phyloP scores from a whole-genome alignment of 2,113 vertebrate genomes.

The Euleptes europaea region DNA sequence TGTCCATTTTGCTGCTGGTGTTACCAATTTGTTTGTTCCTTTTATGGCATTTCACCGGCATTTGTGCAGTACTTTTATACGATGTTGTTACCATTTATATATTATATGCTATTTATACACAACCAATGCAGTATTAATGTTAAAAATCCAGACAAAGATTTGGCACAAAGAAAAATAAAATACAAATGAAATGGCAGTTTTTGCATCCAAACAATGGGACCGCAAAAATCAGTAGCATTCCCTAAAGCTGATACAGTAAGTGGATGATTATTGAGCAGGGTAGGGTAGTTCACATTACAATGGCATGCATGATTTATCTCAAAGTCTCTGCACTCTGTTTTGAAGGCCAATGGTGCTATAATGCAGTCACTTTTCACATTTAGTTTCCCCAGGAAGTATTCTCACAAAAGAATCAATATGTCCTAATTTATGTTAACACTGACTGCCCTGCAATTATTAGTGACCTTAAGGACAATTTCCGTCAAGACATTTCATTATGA shows the following conservation, averaged over 20 bases:
- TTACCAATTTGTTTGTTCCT: no score
- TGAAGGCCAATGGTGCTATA: conserved; percentile 27
- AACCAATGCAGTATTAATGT: no score
- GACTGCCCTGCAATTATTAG: neutral
- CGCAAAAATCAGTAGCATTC: no score
- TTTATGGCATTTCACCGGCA: no score
- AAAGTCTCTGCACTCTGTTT: neutral
- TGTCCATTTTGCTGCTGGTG: no score
- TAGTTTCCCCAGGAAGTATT: conserved; percentile 44
- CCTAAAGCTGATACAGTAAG: neutral
- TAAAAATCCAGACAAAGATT: no score
- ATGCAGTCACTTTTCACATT: conserved; percentile 32
- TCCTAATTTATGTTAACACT: neutral
- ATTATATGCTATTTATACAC: no score
- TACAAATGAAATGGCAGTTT: no score
- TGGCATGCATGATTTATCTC: conserved; percentile 13
- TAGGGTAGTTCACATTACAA: conserved; percentile 5
- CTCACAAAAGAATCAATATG: neutral
- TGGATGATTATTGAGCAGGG: neutral
- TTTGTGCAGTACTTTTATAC: no score
- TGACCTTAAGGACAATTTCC: neutral
- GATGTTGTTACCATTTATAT: no score
- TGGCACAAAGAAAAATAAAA: no score
- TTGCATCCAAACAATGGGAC: no score
- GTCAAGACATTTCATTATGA: neutral